Percentiles rank a stretch among this genome's conserved stretches.
Conservation (phyloP, 2,797 vertebrate species). For the Cyprinella venusta region DNA sequence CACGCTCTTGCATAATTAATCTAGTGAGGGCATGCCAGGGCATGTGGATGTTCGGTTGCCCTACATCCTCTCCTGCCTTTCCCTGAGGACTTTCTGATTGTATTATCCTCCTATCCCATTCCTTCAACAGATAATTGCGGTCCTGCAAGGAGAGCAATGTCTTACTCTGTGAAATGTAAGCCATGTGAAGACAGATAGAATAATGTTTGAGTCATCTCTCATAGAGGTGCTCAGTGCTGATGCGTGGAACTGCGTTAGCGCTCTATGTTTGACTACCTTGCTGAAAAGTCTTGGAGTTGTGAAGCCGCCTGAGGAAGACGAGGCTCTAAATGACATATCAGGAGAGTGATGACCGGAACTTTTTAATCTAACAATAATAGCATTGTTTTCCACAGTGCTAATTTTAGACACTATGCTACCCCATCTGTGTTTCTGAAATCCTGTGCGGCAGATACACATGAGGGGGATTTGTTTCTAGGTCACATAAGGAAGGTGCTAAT, state of each 20-base stretch:
- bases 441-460: conserved; percentile 49
- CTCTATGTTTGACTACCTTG: conserved; percentile 46
- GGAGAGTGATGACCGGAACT: conserved; percentile 44
- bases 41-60: conserved; percentile 51
- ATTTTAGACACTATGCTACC: conserved; percentile 64
- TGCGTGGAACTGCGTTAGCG: conserved; percentile 58
- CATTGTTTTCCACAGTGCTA: conserved; percentile 67
- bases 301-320: conserved; percentile 5
- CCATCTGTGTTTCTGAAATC: conserved; percentile 38
- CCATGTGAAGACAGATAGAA: conserved; percentile 55
- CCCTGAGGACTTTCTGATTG: conserved; percentile 47
- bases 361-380: conserved; percentile 67
- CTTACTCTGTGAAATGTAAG: conserved; percentile 54
- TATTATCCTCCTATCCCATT: conserved; percentile 48
- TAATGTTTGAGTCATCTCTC: conserved; percentile 38
- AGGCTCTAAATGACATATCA: conserved; percentile 30
- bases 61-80: conserved; percentile 50
- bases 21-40: conserved; percentile 56
- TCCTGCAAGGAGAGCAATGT: conserved; percentile 32
- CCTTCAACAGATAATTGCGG: conserved; percentile 48
- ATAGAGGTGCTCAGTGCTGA: conserved; percentile 42
- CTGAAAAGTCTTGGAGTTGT: conserved; percentile 26
- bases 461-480: conserved; percentile 56
- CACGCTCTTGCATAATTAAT: conserved; percentile 59
- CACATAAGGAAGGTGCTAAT: conserved; percentile 40